Evolutionary conservation across 2,888 invertebrate genomes (phyloP).

Genomic region (Brenthis hecate): DNA sequence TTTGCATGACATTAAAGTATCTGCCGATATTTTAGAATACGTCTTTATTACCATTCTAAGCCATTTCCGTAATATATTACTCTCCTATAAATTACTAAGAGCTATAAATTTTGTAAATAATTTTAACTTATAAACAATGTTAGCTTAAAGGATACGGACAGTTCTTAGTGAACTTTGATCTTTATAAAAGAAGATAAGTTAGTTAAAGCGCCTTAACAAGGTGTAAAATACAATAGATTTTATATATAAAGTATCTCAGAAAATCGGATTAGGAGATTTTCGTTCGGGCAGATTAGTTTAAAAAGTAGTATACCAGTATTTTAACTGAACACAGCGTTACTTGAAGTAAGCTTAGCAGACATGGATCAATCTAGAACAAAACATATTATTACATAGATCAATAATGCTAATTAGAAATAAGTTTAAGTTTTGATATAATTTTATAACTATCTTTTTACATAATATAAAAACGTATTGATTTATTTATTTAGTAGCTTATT

Average conservation of each 20-base stretch:
- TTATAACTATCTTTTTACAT: no score
- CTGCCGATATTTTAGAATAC: constrained; percentile 30
- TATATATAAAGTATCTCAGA: constrained; percentile 17
- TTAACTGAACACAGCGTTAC: no score
- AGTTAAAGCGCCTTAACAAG: constrained; percentile 12
- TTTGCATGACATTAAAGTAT: constrained; percentile 48
- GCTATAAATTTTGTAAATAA: neutral
- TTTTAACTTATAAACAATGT: neutral
- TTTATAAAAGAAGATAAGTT: constrained; percentile 11
- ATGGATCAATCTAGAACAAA: no score
- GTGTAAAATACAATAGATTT: constrained; percentile 11
- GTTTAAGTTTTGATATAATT: no score
- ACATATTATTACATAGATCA: no score
- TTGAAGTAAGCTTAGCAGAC: no score
- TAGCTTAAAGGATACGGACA: neutral
- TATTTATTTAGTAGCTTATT: no score
- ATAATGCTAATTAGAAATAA: no score
- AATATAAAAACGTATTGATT: no score
- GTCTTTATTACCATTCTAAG: constrained; percentile 21
- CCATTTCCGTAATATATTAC: constrained; percentile 1
- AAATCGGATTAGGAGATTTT: constrained; percentile 32
- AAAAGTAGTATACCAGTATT: neutral
- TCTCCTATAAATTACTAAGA: neutral
- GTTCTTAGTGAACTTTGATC: neutral
- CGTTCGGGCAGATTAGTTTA: constrained; percentile 41